Percentiles rank a stretch among this genome's conserved stretches.
phyloP scores from a whole-genome alignment of 2,113 vertebrate genomes.

The Rhinopithecus roxellana region DNA sequence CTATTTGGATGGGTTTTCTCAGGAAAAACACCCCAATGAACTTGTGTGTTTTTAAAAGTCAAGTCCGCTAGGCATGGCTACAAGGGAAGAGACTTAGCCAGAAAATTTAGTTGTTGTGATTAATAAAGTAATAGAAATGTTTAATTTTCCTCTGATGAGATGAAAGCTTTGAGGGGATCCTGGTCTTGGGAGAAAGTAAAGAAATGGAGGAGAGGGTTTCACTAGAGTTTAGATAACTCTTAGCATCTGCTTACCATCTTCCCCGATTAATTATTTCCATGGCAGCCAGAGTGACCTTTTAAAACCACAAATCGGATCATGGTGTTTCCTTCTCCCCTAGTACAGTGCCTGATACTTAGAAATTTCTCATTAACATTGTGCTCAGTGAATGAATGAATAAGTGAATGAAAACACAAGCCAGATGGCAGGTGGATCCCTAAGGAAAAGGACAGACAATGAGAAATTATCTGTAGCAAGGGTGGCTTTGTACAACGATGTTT shows the following conservation, averaged over 20 bases:
- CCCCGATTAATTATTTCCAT: neutral
- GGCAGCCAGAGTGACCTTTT: neutral
- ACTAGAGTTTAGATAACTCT: neutral
- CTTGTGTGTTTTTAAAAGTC: neutral
- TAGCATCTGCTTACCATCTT: neutral
- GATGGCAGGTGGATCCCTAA: neutral
- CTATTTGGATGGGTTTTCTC: neutral
- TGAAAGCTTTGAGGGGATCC: neutral
- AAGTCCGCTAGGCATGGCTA: neutral
- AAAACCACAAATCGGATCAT: neutral
- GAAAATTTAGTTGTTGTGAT: constrained; percentile 28
- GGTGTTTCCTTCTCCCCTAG: neutral
- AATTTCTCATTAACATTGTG: neutral
- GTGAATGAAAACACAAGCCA: neutral
- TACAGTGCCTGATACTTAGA: neutral
- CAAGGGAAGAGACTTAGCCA: neutral
- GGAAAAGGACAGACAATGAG: neutral
- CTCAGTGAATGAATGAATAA: neutral
- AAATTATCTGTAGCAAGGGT: neutral
- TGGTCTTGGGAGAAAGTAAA: constrained; percentile 1
- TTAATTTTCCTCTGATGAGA: neutral
- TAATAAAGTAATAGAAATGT: constrained; percentile 27
- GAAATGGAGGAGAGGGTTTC: neutral
- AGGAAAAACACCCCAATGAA: constrained; percentile 16
- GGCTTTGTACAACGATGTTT: constrained; percentile 2